Base-by-base conservation (phyloP, 2,888 invertebrate genomes). In the Rhopalosiphum nymphaeae region DNA sequence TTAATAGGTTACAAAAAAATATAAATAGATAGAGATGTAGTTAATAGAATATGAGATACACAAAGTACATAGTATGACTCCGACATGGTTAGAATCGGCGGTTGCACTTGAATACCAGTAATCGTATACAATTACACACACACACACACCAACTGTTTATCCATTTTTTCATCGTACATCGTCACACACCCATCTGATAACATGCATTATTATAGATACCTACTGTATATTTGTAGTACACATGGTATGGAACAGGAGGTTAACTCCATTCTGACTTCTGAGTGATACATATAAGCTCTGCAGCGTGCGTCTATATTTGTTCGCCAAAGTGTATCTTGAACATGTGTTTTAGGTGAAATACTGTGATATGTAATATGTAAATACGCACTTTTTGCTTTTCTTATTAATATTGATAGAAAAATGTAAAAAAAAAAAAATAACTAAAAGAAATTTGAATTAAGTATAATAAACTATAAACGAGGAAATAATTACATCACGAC, bases 401-500 rank as follows among this genome's bases (percentile, higher is more conserved):
- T 42, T 10, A 89, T 89, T 56, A 13, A 89, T 29, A 36, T 4
- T 42, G 25, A 13, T 42, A 13, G 56, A 10, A 26, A 56, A 26
- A 56, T 87, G 26, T 53, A 46, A 36, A 26, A 42, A 21, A 36
- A 26, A 42, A 21, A 21, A 26, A 46, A 46, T 46, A 46, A 78
- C 21, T 36, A 3, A 9, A 67, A 78, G 9, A 78, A 78, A 78
- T 0, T 36, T 2, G 21, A n/a, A 46, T 46, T 25, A 46, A 21
- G 57, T 21, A 46, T 11, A n/a, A 9, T 36, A 36, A 85, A 86
- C 36, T 5, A 36, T 42, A 92, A 92, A 92, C 67, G 92, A 88
- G 67, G 88, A 92, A 78, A 92, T 92, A 88, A 92, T 92, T 92
- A 25, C 86, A 26, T 85, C 26, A 36, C 25, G 57, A 91, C 85